Evolutionary conservation across 2,113 vertebrate species (phyloP).

Genomic region (Pelobates fuscus): DNA sequence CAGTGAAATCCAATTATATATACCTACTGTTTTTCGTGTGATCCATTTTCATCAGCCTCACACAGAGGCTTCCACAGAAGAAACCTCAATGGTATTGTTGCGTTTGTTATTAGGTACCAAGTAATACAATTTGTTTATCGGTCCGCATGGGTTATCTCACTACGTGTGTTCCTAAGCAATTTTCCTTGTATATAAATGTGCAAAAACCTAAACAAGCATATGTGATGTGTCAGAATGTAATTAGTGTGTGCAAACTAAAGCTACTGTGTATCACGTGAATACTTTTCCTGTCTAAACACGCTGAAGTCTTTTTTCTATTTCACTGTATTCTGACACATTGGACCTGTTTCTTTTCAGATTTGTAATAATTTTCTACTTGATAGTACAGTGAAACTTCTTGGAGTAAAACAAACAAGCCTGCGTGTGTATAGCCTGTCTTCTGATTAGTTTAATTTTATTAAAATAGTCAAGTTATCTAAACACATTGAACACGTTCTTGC

Average conservation of each 20-base stretch:
- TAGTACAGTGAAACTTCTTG: too few relatives aligned
- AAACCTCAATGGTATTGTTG: conserved; percentile 39
- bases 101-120: conserved; percentile 41
- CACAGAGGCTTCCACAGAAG: conserved; percentile 28
- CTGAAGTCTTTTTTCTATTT: neutral
- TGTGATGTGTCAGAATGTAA: conserved; percentile 8
- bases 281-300: neutral
- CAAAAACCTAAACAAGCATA: conserved; percentile 15
- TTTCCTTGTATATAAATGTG: conserved; percentile 33
- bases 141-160: conserved; percentile 40
- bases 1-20: conserved; percentile 47
- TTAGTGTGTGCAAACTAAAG: neutral
- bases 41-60: conserved; percentile 46
- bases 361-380: neutral
- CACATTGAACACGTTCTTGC: too few relatives aligned
- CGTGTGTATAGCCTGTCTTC: too few relatives aligned
- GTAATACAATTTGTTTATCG: conserved; percentile 45
- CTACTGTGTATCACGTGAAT: conserved; percentile 1
- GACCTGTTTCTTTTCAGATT: neutral
- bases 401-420: too few relatives aligned
- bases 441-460: too few relatives aligned
- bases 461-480: too few relatives aligned
- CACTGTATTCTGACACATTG: neutral
- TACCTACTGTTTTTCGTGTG: conserved; percentile 41
- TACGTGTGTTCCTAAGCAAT: conserved; percentile 42